Conservation (phyloP, 2,797 vertebrate genomes). For the Sebastes trivittatus region DNA sequence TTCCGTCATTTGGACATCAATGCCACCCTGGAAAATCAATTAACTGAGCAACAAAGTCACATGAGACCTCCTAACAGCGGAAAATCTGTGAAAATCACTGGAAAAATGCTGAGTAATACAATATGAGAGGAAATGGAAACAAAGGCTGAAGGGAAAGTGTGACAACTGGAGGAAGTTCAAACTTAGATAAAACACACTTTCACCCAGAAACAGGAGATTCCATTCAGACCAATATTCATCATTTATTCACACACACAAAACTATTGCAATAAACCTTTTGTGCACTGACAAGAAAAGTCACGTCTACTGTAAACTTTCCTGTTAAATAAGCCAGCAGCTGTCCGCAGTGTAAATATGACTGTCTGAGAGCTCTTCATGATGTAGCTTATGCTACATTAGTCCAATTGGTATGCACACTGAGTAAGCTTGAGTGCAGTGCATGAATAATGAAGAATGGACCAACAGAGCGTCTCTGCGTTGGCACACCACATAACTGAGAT, state of each 20-base stretch:
- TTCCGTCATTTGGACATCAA: neutral
- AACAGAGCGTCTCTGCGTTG: slow-evolving; percentile 38
- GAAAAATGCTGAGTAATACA: slow-evolving; percentile 47
- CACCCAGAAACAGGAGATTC: neutral
- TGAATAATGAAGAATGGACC: slow-evolving; percentile 65
- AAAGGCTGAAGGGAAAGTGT: slow-evolving; percentile 49
- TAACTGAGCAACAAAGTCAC: slow-evolving; percentile 29
- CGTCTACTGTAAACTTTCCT: neutral
- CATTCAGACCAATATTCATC: neutral
- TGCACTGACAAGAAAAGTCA: neutral
- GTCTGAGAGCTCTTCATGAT: slow-evolving; percentile 29
- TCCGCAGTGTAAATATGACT: slow-evolving; percentile 2
- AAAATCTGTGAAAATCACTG: slow-evolving; percentile 42
- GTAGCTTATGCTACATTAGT: slow-evolving; percentile 49
- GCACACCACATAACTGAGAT: slow-evolving; percentile 60
- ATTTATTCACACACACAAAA: neutral
- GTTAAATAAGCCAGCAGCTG: neutral
- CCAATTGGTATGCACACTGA: slow-evolving; percentile 66
- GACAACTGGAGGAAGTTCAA: slow-evolving; percentile 57
- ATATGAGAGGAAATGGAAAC: slow-evolving; percentile 69
- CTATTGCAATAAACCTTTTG: neutral
- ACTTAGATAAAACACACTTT: slow-evolving; percentile 52
- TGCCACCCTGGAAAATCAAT: slow-evolving; percentile 33
- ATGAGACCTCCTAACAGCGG: slow-evolving; percentile 16
- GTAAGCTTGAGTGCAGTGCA: slow-evolving; percentile 33